Evolutionary conservation across 2,113 vertebrate genomes (phyloP), one percentile per base, ranked within the genome.

Genomic region (Vulpes ferrilata): DNA sequence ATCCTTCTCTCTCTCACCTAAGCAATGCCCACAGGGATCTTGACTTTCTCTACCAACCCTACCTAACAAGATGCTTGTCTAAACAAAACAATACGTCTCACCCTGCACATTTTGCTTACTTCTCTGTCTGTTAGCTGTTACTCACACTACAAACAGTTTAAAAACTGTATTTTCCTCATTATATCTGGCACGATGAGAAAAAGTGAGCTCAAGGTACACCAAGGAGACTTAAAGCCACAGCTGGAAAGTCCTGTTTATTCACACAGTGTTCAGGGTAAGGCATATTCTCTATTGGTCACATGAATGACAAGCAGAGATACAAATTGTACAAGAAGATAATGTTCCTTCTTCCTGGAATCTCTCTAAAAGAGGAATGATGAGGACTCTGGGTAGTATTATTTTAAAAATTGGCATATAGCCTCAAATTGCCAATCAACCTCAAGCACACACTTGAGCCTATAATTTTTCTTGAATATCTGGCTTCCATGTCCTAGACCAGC

Each of bases 281-380:
- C 19, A 22, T 4, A 35, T 11, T 57, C 48, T 81, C 74, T 69
- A 13, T 60, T 85, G 30, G 32, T 59, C 82, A 60, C 51, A 48
- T 27, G 79, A 69, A 57, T 86, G 32, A 71, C 9, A 38, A 84
- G 64, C 55, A 65, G 85, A 90, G 65, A 64, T n/a, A 82, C 22
- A 87, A 55, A 57, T 11, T 32, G 25, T 80, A 38, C 1, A 13
- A 89, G 48, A 82, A 85, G 94, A 64, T 15, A 38, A 48, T 27
- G 25, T 88, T 64, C 79, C 43, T 87, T 96, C 53, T 83, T 78
- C 76, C 43, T 88, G 51, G 62, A 87, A 71, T n/a, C 80, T 80
- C 69, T 64, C n/a, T 84, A 27, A 79, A 90, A 90, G 65, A 79
- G 48, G 16, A 74, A 79, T 5, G 30, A 62, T 23, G 65, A 95